Evolutionary conservation across 2,888 invertebrate species (phyloP), one percentile per base, ranked within the genome.

Genomic region (Chaetoderma sp.): DNA sequence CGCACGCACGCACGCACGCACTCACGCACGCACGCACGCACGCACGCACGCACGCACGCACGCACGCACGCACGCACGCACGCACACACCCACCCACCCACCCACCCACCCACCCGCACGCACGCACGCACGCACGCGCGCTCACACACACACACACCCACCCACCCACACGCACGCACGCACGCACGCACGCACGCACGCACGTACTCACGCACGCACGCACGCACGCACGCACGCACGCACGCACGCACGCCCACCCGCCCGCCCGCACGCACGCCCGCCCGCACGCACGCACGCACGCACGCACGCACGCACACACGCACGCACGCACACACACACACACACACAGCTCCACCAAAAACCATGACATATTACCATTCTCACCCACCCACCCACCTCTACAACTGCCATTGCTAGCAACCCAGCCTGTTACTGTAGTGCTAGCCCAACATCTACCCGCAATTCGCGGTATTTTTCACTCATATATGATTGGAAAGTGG

Each of bases 1-100:
- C 55, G 33, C 18, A 55, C 55, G 33, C 55, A 55, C 55, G 33
- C n/a, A 55, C n/a, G n/a, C n/a, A n/a, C n/a, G n/a, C n/a, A n/a
- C n/a, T n/a, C n/a, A n/a, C n/a, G n/a, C n/a, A n/a, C 16, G 33
- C 33, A 55, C 55, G 33, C 55, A 33, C 55, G 33, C 32, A 55
- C 32, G 33, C 55, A 55, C 55, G 33, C 55, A 55, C 32, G 21
- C 30, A 55, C 32, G 33, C 55, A 55, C 18, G 33, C 21, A 55
- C 32, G 33, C 32, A 23, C 55, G 33, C 5, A 28, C 57, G n/a
- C 30, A 30, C 52, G 28, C 50, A 32, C n/a, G n/a, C n/a, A n/a
- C n/a, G n/a, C n/a, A n/a, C n/a, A n/a, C n/a, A n/a, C n/a, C n/a
- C n/a, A n/a, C n/a, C n/a, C n/a, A n/a, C n/a, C n/a, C n/a, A n/a